A percentile compares a stretch with the other conserved stretches of the same genome.
phyloP scores from a whole-genome alignment of 1,140 invertebrate genomes.

The Drosophila equinoxialis region DNA sequence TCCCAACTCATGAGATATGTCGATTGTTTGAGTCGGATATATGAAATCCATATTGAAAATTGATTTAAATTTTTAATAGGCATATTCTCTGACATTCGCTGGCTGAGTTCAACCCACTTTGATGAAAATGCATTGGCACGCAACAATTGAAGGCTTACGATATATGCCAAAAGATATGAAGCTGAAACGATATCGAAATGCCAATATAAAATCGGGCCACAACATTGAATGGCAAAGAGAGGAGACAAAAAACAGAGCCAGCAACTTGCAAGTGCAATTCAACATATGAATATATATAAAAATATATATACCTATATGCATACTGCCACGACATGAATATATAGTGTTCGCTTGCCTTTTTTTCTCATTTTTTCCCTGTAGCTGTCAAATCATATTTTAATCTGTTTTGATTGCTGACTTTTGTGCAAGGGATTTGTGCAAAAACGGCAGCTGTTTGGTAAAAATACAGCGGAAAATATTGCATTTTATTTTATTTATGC shows the following conservation, averaged over 20 bases:
- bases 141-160: conserved; percentile 74
- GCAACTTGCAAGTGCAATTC: conserved; percentile 52
- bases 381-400: conserved; percentile 83
- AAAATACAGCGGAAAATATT: conserved; percentile 69
- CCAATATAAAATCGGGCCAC: conserved; percentile 59
- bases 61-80: conserved; percentile 82
- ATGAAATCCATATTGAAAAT: conserved; percentile 76
- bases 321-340: conserved; percentile 34
- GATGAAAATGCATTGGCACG: conserved; percentile 77
- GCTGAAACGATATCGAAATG: conserved; percentile 71
- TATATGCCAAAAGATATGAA: conserved; percentile 55
- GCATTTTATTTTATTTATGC: conserved; percentile 82
- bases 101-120: conserved; percentile 51
- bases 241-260: background rate
- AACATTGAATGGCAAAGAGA: conserved; percentile 6
- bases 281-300: conserved; percentile 47
- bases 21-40: conserved; percentile 60
- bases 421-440: conserved; percentile 79
- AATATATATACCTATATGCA: conserved; percentile 38
- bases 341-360: background rate
- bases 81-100: conserved; percentile 31
- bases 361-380: conserved; percentile 40
- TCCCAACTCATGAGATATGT: conserved; percentile 12
- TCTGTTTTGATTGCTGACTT: conserved; percentile 83
- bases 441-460: conserved; percentile 27